Evolutionary conservation across 2,888 invertebrate genomes (phyloP), one percentile per base, ranked within the genome.

Genomic region (Notocelia uddmanniana): DNA sequence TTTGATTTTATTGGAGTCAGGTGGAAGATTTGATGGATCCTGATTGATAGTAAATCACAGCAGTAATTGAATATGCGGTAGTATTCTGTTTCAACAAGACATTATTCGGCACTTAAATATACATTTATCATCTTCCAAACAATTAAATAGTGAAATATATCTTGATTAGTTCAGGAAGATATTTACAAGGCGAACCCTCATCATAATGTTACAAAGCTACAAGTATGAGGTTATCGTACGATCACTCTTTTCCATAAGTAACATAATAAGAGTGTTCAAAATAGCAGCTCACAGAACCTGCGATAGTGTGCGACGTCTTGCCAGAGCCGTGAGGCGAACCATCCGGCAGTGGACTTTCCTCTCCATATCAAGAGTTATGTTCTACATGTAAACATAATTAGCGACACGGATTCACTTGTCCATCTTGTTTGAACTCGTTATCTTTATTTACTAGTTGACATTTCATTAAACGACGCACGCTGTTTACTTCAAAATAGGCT

Each of bases 21-120:
- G 55, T 34, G 34, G 67, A 23, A 26, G 60, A 62, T 68, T 60
- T 68, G 34, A 72, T 72, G 60, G 55, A 62, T 68, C 37, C 41
- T 72, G 68, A 72, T 72, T 72, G 72, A 72, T 50, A 45, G 68
- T 45, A 68, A 67, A 72, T 57, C 48, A n/a, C n/a, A 72, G 34
- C 60, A 23, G 48, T 57, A 60, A 60, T 70, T 66, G 71, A 67
- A 67, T 67, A 59, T 71, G 66, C 59, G 37, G 11, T 21, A 23
- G 41, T 54, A 59, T 68, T 58, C 41, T 26, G 21, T 50, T 63
- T 52, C 5, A 34, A 54, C 37, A 21, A 54, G 34, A 11, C 31
- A 31, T 48, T 55, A 69, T 63, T 63, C 54, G 59, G 45, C 31
- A 45, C 21, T 50, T n/a, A 19, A 69, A 57, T 48, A 0, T 23